phyloP scores from a whole-genome alignment of 2,888 invertebrate genomes.

The Oscheius sp. region DNA sequence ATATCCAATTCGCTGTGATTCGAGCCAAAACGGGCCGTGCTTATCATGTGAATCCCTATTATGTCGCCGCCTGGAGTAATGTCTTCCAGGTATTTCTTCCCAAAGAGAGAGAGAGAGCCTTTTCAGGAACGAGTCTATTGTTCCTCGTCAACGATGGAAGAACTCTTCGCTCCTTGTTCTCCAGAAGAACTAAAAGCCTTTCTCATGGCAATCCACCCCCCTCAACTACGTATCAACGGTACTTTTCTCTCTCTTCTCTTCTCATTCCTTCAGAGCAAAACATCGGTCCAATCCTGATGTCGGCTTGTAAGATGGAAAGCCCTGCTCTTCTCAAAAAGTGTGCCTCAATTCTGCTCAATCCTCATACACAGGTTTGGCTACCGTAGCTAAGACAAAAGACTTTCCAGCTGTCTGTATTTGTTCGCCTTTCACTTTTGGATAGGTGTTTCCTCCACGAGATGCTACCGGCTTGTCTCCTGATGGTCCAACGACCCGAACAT shows the following conservation, averaged over 20 bases:
- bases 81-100: slow-evolving; percentile 57
- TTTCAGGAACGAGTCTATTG: slow-evolving; percentile 46
- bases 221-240: slow-evolving; percentile 70
- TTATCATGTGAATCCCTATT: slow-evolving; percentile 69
- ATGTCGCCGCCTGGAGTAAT: slow-evolving; percentile 69
- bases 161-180: slow-evolving; percentile 66
- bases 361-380: slow-evolving; percentile 53
- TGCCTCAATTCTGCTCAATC: slow-evolving; percentile 64
- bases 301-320: slow-evolving; percentile 70
- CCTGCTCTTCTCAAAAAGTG: slow-evolving; percentile 68
- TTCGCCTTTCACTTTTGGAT: slow-evolving; percentile 68
- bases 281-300: slow-evolving; percentile 68
- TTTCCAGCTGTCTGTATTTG: slow-evolving; percentile 67
- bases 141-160: slow-evolving; percentile 54
- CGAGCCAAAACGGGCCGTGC: slow-evolving; percentile 67
- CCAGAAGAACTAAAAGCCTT: slow-evolving; percentile 69
- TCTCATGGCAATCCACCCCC: slow-evolving; percentile 70
- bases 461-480: slow-evolving; percentile 67
- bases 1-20: slow-evolving; percentile 67
- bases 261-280: slow-evolving; percentile 59
- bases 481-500: slow-evolving; percentile 67
- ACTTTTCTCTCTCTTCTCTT: neutral
- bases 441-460: slow-evolving; percentile 70
- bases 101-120: too few relatives aligned
- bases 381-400: neutral